These are phyloP conservation scores for Plagodis pulveraria DNA, from an alignment of 2,888 invertebrate species.

Conservation along the genomic window DNA sequence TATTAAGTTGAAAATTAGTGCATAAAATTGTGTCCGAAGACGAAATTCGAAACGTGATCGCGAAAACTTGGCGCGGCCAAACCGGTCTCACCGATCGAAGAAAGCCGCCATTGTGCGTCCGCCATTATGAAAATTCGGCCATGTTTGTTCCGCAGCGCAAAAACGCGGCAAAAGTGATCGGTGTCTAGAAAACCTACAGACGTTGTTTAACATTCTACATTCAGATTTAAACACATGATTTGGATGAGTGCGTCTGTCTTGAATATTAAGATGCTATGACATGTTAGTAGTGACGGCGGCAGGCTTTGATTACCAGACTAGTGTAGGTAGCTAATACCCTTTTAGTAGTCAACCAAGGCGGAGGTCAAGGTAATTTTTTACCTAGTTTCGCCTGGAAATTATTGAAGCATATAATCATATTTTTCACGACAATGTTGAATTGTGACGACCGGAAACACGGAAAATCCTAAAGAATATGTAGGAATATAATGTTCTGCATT, in stretches of 20 bases:
- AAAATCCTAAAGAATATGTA: too few relatives aligned
- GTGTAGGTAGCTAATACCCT: too few relatives aligned
- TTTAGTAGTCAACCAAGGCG: too few relatives aligned
- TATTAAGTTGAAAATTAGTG: conserved; percentile 61
- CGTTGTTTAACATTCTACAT: conserved; percentile 50
- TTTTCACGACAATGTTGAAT: too few relatives aligned
- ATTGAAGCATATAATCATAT: too few relatives aligned
- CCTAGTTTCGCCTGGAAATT: too few relatives aligned
- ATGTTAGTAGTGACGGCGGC: conserved; percentile 39
- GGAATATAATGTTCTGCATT: too few relatives aligned
- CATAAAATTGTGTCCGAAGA: conserved; percentile 56
- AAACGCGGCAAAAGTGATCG: conserved; percentile 68
- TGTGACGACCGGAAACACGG: too few relatives aligned
- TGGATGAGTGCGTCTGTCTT: conserved; percentile 42
- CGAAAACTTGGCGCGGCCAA: conserved; percentile 61
- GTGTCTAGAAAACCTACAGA: conserved; percentile 52
- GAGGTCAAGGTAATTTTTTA: too few relatives aligned
- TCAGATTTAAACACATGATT: conserved; percentile 52
- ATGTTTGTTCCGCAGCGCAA: conserved; percentile 69
- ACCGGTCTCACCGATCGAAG: conserved; percentile 66
- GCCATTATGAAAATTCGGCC: conserved; percentile 79
- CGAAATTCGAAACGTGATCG: conserved; percentile 58
- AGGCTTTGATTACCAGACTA: conserved; percentile 7
- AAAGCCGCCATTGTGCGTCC: conserved; percentile 66
- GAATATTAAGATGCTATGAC: conserved; percentile 44